A percentile compares a stretch with the other conserved stretches of the same genome.
These are phyloP conservation scores for Rostratula benghalensis DNA, from an alignment of 2,113 vertebrate genomes.

Conservation along the genomic window DNA sequence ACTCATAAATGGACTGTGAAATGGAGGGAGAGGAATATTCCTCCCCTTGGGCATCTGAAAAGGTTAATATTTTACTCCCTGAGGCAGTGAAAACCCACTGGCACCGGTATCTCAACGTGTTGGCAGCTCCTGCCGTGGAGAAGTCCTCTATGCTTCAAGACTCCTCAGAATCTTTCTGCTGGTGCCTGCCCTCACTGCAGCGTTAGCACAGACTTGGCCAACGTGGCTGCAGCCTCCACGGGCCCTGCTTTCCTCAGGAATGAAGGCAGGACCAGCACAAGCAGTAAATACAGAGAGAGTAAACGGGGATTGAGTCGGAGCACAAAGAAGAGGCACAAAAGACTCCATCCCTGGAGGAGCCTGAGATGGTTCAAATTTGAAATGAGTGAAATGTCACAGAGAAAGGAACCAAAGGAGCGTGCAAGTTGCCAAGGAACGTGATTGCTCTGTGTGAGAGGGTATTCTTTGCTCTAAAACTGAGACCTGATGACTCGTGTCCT, in stretches of 20 bases:
- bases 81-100: not conserved
- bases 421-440: not conserved
- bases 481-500: not conserved
- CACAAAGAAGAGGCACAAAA: not conserved
- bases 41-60: not conserved
- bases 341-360: not conserved
- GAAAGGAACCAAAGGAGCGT: not conserved
- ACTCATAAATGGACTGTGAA: not conserved
- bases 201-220: not conserved
- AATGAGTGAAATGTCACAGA: not conserved
- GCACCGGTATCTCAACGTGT: not conserved
- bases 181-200: not conserved
- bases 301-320: not conserved
- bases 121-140: not conserved
- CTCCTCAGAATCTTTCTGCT: not conserved
- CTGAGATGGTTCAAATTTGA: not conserved
- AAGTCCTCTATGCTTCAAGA: not conserved
- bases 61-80: not conserved
- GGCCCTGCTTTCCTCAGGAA: not conserved
- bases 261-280: not conserved
- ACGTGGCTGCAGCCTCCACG: not conserved
- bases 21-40: not conserved
- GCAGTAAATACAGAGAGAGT: not conserved
- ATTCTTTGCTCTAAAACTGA: not conserved
- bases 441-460: not conserved